Conservation (phyloP, 1,140 invertebrate species). For the Gonatopus flavifemur region DNA sequence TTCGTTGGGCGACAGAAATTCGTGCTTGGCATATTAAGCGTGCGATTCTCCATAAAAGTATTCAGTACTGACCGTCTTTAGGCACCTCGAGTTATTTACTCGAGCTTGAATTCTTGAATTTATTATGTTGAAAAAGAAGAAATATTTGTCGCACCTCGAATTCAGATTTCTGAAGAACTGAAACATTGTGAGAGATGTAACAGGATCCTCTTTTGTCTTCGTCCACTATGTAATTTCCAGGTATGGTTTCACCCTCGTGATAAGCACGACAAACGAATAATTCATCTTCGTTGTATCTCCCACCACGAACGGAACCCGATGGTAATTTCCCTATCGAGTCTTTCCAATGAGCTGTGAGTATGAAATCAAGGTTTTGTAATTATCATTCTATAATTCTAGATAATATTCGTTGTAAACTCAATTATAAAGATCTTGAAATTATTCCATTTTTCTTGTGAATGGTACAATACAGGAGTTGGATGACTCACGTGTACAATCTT, state of each 20-base stretch:
- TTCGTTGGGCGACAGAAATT: no score
- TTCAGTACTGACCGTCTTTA: no score
- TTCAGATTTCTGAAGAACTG: constrained; percentile 8
- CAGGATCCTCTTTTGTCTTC: constrained; percentile 6
- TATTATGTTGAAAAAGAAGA: background rate
- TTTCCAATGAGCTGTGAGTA: constrained; percentile 9
- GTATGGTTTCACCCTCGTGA: constrained; percentile 11
- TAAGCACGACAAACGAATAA: constrained; percentile 14
- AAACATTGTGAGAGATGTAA: constrained; percentile 7
- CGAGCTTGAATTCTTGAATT: no score
- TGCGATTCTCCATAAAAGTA: no score
- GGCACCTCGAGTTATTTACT: no score
- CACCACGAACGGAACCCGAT: constrained; percentile 9
- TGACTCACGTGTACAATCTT: constrained; percentile 15
- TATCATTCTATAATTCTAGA: no score
- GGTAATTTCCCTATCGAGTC: constrained; percentile 6
- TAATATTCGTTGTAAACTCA: no score
- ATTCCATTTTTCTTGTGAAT: background rate
- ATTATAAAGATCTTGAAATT: background rate
- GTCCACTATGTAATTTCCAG: constrained; percentile 8
- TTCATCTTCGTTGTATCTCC: constrained; percentile 1
- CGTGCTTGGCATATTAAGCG: no score
- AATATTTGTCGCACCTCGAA: constrained; percentile 8
- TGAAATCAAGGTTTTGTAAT: no score
- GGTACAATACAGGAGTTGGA: background rate